phyloP scores from a whole-genome alignment of 2,797 vertebrate genomes.

The Decapterus maruadsi region DNA sequence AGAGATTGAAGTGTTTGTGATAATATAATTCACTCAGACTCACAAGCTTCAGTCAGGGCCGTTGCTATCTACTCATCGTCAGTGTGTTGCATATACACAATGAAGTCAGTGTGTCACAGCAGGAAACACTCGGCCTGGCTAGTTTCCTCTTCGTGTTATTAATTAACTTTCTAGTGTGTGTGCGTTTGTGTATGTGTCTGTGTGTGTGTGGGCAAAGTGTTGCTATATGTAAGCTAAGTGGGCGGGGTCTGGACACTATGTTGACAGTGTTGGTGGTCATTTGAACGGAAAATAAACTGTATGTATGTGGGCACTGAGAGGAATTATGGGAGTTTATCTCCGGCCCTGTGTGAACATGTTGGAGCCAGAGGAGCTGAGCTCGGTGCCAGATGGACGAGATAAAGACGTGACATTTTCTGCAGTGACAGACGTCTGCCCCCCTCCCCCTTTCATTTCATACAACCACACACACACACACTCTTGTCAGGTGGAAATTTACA shows the following conservation, averaged over 20 bases:
- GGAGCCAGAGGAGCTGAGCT: not conserved
- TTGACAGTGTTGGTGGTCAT: not conserved
- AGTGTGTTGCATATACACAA: conserved; percentile 25
- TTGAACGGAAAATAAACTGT: not conserved
- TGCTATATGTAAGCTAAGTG: too few relatives aligned
- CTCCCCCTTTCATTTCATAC: not conserved
- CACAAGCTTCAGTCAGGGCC: not conserved
- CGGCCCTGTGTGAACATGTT: not conserved
- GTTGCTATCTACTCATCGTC: conserved; percentile 7
- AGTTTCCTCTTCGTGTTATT: conserved; percentile 39
- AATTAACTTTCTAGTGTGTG: conserved; percentile 32
- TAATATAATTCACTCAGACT: too few relatives aligned
- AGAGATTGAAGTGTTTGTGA: too few relatives aligned
- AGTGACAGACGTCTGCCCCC: conserved; percentile 53
- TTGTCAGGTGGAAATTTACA: conserved; percentile 67
- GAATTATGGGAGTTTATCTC: not conserved
- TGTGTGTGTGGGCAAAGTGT: not conserved
- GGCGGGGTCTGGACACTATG: too few relatives aligned
- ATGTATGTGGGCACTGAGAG: not conserved
- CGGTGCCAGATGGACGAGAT: conserved; percentile 52
- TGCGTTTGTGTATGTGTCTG: not conserved
- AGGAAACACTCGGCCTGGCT: conserved; percentile 40
- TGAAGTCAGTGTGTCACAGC: conserved; percentile 24
- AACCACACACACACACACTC: not conserved
- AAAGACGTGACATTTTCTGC: conserved; percentile 62